These are phyloP conservation scores for Albula goreensis DNA, from an alignment of 2,113 vertebrate genomes.

Conservation along the genomic window DNA sequence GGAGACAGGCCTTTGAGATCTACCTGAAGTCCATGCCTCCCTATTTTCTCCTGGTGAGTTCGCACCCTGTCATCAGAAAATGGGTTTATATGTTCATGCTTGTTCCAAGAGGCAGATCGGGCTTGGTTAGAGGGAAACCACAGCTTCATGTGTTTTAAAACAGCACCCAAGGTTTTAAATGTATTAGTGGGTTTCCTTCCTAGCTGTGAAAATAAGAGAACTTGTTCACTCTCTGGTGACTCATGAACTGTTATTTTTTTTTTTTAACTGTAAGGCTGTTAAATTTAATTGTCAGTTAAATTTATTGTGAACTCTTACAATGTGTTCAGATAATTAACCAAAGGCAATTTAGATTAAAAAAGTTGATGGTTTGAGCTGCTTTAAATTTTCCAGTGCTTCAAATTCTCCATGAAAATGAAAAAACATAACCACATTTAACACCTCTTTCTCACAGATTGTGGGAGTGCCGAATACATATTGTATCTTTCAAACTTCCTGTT, in stretches of 20 bases:
- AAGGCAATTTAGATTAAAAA: background rate
- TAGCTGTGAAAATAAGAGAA: background rate
- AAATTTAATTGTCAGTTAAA: background rate
- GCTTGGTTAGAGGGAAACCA: no score
- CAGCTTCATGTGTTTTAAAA: no score
- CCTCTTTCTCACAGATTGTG: background rate
- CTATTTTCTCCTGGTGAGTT: slow-evolving; percentile 90
- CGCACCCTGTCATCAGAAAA: background rate
- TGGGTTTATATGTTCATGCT: background rate
- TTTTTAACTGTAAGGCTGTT: background rate
- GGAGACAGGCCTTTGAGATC: slow-evolving; percentile 95
- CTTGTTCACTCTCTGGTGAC: background rate
- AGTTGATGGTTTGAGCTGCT: background rate
- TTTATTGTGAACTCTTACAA: background rate
- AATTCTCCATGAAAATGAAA: no score
- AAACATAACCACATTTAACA: no score
- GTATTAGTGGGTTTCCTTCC: background rate
- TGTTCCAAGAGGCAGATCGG: background rate
- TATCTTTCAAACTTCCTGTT: background rate
- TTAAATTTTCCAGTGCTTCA: background rate
- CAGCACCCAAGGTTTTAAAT: background rate
- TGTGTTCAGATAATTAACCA: background rate
- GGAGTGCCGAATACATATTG: background rate
- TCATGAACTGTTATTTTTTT: background rate
- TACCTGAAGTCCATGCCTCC: slow-evolving; percentile 98